A percentile compares a stretch with the other conserved stretches of the same genome.
Evolutionary conservation across 2,888 invertebrate species (phyloP).

Genomic region (Blastobasis lacticolella): DNA sequence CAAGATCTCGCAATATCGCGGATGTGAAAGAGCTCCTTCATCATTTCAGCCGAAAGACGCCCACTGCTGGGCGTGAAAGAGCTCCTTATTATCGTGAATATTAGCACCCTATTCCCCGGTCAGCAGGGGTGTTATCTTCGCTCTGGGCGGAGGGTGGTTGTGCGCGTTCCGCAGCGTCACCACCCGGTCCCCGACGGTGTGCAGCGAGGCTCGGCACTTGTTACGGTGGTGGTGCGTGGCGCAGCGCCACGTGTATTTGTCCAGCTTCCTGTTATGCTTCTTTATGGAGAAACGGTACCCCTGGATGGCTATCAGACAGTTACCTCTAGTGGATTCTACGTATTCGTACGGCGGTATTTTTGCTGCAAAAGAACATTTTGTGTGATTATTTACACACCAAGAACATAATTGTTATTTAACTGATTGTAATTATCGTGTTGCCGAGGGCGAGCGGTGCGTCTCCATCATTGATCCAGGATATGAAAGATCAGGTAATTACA

Average conservation of each 20-base stretch:
- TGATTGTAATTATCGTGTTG: too few species aligned
- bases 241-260: background rate
- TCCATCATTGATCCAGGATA: too few species aligned
- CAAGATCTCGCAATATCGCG: too few species aligned
- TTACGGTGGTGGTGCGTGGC: background rate
- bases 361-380: background rate
- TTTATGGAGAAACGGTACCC: background rate
- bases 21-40: too few species aligned
- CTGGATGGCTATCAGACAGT: background rate
- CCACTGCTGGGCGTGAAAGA: too few species aligned
- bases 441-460: too few species aligned
- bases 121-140: background rate
- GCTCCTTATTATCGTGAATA: too few species aligned
- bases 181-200: background rate
- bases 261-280: background rate
- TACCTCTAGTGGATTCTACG: background rate
- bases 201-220: background rate
- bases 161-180: background rate
- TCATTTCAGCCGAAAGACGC: too few species aligned
- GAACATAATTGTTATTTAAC: too few species aligned
- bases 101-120: too few species aligned
- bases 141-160: background rate
- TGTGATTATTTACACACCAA: too few species aligned
- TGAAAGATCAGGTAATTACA: too few species aligned
- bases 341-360: background rate